Conservation (phyloP, 2,113 vertebrate genomes). For the Pontoporia blainvillei region DNA sequence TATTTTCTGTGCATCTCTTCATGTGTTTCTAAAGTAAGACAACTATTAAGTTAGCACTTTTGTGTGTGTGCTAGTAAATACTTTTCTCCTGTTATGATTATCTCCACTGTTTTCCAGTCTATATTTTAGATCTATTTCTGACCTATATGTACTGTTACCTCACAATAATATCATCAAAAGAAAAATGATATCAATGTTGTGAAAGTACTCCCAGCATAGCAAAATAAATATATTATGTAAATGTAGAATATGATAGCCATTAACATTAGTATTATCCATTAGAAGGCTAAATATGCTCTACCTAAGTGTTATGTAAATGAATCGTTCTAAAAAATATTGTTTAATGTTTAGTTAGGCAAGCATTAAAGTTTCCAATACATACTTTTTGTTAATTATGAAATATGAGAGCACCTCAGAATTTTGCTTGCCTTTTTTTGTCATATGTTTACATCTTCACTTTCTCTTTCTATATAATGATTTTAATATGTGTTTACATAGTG, state of each 20-base stretch:
- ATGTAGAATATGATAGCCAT: background rate
- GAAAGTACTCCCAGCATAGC: background rate
- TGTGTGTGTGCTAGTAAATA: background rate
- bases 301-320: constrained; percentile 18
- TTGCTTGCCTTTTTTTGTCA: background rate
- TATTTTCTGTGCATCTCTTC: background rate
- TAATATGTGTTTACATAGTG: background rate
- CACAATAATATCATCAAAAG: constrained; percentile 1
- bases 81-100: background rate
- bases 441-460: background rate
- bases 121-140: background rate
- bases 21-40: background rate
- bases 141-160: background rate
- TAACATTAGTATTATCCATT: constrained; percentile 39
- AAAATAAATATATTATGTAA: constrained; percentile 38
- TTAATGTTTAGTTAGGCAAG: constrained; percentile 48
- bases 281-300: constrained; percentile 19
- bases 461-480: background rate
- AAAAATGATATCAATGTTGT: constrained; percentile 33
- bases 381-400: constrained; percentile 36
- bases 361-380: background rate
- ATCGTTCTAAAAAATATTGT: background rate
- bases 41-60: background rate
- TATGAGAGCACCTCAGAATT: background rate
- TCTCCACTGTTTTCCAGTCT: background rate